Conservation (phyloP, 2,888 invertebrate genomes). For the Drosophila formosana region DNA sequence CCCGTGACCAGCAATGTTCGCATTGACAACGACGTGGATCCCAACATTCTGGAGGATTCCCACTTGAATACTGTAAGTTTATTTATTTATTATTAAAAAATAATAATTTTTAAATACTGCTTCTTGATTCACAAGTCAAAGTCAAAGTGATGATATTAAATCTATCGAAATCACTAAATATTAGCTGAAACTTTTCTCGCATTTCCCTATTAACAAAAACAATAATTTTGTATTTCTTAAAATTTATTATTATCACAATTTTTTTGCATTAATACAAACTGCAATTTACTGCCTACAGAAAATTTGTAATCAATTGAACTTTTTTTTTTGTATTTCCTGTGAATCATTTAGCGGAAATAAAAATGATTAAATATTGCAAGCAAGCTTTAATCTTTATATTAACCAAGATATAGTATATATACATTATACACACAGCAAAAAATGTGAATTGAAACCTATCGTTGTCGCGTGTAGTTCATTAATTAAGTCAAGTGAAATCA, state of each 20-base stretch:
- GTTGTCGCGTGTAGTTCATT: conserved; percentile 9
- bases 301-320: neutral
- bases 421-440: neutral
- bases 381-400: neutral
- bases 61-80: conserved; percentile 75
- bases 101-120: no score
- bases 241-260: neutral
- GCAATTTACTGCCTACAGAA: neutral
- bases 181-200: no score
- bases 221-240: neutral
- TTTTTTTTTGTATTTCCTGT: neutral
- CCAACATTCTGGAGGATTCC: conserved; percentile 80
- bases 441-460: neutral
- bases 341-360: neutral
- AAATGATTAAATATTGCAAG: neutral
- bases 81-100: no score
- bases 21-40: conserved; percentile 66
- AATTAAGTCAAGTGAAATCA: conserved; percentile 13
- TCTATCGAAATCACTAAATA: neutral
- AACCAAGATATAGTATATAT: neutral
- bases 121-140: neutral
- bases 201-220: neutral
- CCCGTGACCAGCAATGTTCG: conserved; percentile 32
- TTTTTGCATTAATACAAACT: neutral
- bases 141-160: neutral